Evolutionary conservation across 2,113 vertebrate species (phyloP).

Genomic region (Phylloscopus trochilus): DNA sequence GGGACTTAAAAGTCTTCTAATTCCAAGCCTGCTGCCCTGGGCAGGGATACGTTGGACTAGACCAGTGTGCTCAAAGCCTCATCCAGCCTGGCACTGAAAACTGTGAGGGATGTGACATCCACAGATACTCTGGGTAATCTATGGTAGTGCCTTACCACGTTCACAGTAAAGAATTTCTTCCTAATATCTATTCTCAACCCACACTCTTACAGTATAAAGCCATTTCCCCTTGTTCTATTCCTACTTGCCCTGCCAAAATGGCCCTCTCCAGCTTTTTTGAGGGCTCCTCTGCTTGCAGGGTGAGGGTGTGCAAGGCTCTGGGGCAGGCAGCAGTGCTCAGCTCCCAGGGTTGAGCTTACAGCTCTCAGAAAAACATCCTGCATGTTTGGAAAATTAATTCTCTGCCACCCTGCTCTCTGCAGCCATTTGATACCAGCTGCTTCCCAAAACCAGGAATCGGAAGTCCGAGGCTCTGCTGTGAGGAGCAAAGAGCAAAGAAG

Average conservation of each 20-base stretch:
- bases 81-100: not conserved
- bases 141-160: not conserved
- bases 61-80: not conserved
- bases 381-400: not conserved
- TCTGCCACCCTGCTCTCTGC: not conserved
- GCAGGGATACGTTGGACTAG: not conserved
- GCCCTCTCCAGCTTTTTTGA: not conserved
- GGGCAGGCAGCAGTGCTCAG: not conserved
- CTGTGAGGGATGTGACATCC: rapidly evolving
- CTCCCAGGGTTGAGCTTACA: not conserved
- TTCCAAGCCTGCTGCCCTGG: not conserved
- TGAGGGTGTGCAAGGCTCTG: too few relatives aligned
- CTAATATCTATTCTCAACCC: not conserved
- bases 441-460: not conserved
- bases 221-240: not conserved
- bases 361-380: not conserved
- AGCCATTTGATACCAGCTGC: not conserved
- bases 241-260: not conserved
- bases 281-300: not conserved
- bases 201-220: not conserved
- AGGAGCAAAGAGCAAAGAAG: not conserved
- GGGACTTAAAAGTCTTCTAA: not conserved
- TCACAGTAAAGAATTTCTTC: not conserved
- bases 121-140: not conserved
- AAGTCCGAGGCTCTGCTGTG: not conserved